Evolutionary conservation across 1,140 invertebrate genomes (phyloP).

Genomic region (Drosophila sproati): DNA sequence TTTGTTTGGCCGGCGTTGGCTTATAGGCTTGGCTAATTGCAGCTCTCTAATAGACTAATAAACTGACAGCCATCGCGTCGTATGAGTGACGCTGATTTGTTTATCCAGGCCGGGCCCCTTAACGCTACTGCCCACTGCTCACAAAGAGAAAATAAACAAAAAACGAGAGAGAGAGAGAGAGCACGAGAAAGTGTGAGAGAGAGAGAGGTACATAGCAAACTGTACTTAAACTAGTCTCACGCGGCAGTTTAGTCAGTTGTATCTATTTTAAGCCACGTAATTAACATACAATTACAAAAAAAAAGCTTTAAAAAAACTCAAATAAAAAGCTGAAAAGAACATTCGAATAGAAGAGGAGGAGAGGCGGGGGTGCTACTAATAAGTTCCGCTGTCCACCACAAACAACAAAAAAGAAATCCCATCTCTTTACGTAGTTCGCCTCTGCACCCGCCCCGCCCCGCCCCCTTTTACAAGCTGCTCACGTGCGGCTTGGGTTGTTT

Average conservation of each 20-base stretch:
- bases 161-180: background rate
- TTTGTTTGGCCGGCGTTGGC: slow-evolving; percentile 25
- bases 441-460: background rate
- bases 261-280: slow-evolving; percentile 68
- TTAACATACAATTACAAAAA: slow-evolving; percentile 67
- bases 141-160: background rate
- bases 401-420: too few relatives aligned
- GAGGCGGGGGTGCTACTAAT: too few relatives aligned
- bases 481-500: background rate
- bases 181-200: background rate
- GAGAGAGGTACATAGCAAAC: background rate
- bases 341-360: background rate
- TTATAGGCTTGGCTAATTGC: slow-evolving; percentile 54
- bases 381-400: too few relatives aligned
- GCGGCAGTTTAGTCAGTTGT: slow-evolving; percentile 3
- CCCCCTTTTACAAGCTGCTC: background rate
- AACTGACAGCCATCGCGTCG: slow-evolving; percentile 60
- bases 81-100: slow-evolving; percentile 78
- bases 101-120: slow-evolving; percentile 42
- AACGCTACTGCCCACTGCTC: slow-evolving; percentile 6
- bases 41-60: slow-evolving; percentile 33
- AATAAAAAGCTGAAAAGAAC: background rate
- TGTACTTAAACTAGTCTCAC: slow-evolving; percentile 1
- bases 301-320: slow-evolving; percentile 9
- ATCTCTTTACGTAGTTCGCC: background rate